phyloP scores from a whole-genome alignment of 1,140 invertebrate species.

The Musca domestica region DNA sequence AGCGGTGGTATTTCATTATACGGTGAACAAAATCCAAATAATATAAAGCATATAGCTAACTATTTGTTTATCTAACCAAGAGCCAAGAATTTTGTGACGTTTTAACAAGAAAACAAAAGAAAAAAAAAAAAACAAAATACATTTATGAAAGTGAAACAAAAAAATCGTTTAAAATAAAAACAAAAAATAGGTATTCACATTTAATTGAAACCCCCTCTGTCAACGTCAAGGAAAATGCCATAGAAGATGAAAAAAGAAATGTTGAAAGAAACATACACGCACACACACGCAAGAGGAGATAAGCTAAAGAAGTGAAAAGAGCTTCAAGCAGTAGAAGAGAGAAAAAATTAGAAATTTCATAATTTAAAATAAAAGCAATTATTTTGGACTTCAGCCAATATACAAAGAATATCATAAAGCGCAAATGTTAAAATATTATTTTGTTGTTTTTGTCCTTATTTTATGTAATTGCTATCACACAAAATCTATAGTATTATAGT shows the following conservation, averaged over 20 bases:
- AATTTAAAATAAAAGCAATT: slow-evolving; percentile 1
- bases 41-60: no score
- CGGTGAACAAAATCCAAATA: no score
- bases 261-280: not conserved
- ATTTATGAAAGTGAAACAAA: no score
- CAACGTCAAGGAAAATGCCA: slow-evolving; percentile 14
- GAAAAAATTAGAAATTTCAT: slow-evolving; percentile 10
- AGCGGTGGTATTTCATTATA: no score
- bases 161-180: not conserved
- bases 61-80: no score
- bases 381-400: slow-evolving; percentile 19
- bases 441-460: not conserved
- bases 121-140: no score
- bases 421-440: not conserved
- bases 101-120: no score
- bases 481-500: no score
- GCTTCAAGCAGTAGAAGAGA: not conserved
- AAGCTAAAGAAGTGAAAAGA: not conserved
- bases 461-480: slow-evolving; percentile 21
- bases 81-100: no score
- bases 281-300: not conserved
- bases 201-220: not conserved
- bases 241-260: not conserved
- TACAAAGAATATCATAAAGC: not conserved
- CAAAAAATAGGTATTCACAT: slow-evolving; percentile 2